Evolutionary conservation across 2,888 invertebrate genomes (phyloP), one percentile per base, ranked within the genome.

Genomic region (Argyresthia albistria): DNA sequence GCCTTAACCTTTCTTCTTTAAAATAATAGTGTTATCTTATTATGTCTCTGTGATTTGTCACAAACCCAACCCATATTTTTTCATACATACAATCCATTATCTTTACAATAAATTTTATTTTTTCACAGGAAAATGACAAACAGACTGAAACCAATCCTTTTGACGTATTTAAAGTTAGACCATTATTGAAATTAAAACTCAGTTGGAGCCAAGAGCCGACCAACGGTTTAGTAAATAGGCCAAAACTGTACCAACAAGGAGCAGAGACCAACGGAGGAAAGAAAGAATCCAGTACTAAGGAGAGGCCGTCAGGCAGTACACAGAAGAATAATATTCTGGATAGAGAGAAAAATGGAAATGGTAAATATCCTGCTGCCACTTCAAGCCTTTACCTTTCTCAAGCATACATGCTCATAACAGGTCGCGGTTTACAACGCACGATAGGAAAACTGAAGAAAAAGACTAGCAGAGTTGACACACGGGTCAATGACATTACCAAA

Each of bases 171-270:
- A 91, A 92, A 78, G 91, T 93, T 62, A 91, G 93, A 54, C 96
- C 97, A 0, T 91, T 93, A 56, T 82, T 97, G 1, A 97, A 96
- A 78, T 93, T 97, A 66, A 92, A 93, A 63, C 82, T 97, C 48
- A 91, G 91, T 62, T 97, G 97, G 96, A 93, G 94, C 51, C 91
- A 91, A 56, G 93, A 93, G 64, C 91, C 92, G 0, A 90, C 90
- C 37, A 91, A 89, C 51, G 90, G 90, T 11, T 76, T 91, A 45
- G 92, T 93, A 8, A 92, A 93, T 62, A 80, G 92, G 60, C 93
- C 93, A 3, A 88, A 90, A 58, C 83, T 91, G 51, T 90, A 82
- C 59, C 86, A 86, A 56, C 86, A 83, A 43, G 69, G 60, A 11
- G 65, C 56, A 48, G 86, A 86, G 35, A 60, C 60, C 7, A 82